Evolutionary conservation across 2,888 invertebrate genomes (phyloP), one percentile per base, ranked within the genome.

Genomic region (Venustoraphidia nigricollis): DNA sequence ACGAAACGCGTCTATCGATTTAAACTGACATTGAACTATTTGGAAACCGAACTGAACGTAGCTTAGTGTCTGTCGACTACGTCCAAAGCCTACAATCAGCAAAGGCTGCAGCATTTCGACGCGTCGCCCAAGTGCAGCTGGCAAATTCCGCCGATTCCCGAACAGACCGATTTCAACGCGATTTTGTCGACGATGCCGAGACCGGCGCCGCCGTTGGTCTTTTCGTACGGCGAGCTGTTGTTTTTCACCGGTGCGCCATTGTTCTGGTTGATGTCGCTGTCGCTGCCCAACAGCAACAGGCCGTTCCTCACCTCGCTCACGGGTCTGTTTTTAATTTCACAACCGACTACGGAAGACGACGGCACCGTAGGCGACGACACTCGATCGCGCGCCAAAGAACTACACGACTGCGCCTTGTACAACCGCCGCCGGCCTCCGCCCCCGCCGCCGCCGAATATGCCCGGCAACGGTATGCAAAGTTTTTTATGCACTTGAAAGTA

Each of bases 401-500:
- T 68, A 68, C 83, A 77, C 2, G 76, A 76, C 56, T 76, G 72
- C 10, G 78, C 75, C 57, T 78, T 77, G 59, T 78, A 77, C 39
- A 78, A 61, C 3, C 76, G 68, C 41, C 72, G 72, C 45, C 69
- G n/a, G n/a, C n/a, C n/a, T n/a, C n/a, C n/a, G n/a, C n/a, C n/a
- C n/a, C n/a, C n/a, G n/a, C n/a, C 69, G 41, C 68, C 68, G 41
- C 68, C 69, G 54, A 76, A 71, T 39, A 76, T 59, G 13, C 73
- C 72, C 1, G 77, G 74, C 50, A 78, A 56, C 3, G 78, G 78
- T 50, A 77, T 70, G 60, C 76, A 78, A n/a, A 79, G 62, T 61
- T 77, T 77, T 59, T 75, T 76, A 57, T 78, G 77, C 47, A 82
- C 76, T 51, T 81, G 80, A 60, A 82, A 79, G 58, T 81, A 82